Evolutionary conservation across 1,140 invertebrate genomes (phyloP).

Genomic region (Belonocnema kinseyi): DNA sequence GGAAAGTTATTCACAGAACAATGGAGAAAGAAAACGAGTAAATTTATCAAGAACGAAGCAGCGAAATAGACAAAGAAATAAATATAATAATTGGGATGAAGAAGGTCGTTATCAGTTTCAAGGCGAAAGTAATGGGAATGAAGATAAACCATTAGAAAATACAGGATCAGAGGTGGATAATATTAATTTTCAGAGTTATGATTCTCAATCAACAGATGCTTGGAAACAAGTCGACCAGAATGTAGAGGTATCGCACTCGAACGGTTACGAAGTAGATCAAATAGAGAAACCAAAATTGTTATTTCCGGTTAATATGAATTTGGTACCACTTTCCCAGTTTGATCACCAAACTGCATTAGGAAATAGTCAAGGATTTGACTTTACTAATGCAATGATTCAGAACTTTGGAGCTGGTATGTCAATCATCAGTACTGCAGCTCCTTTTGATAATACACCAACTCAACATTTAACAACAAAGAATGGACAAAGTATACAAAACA

Average conservation of each 20-base stretch:
- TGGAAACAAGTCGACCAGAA: conserved; percentile 68
- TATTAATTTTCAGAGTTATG: conserved; percentile 41
- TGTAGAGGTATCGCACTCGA: conserved; percentile 61
- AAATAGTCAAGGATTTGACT: conserved; percentile 70
- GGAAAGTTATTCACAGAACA: conserved; percentile 49
- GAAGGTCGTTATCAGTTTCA: conserved; percentile 49
- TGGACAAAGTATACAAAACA: conserved; percentile 40
- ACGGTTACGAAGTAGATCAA: conserved; percentile 62
- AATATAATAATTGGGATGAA: conserved; percentile 56
- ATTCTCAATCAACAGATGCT: conserved; percentile 40
- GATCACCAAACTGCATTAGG: conserved; percentile 70
- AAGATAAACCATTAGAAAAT: background rate
- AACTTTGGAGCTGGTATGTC: conserved; percentile 54
- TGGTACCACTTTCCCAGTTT: conserved; percentile 66
- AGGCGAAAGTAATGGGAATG: conserved; percentile 57
- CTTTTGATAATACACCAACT: conserved; percentile 54
- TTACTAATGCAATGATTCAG: conserved; percentile 67
- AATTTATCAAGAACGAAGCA: conserved; percentile 55
- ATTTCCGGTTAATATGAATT: conserved; percentile 65
- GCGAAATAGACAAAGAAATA: conserved; percentile 52
- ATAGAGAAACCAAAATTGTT: conserved; percentile 68
- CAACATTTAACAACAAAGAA: conserved; percentile 45
- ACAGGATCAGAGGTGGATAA: too few species aligned
- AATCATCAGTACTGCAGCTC: conserved; percentile 59
- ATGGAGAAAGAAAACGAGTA: conserved; percentile 51